Evolutionary conservation across 2,888 invertebrate species (phyloP), one percentile per base, ranked within the genome.

Genomic region (Lasioglossum oenotherae): DNA sequence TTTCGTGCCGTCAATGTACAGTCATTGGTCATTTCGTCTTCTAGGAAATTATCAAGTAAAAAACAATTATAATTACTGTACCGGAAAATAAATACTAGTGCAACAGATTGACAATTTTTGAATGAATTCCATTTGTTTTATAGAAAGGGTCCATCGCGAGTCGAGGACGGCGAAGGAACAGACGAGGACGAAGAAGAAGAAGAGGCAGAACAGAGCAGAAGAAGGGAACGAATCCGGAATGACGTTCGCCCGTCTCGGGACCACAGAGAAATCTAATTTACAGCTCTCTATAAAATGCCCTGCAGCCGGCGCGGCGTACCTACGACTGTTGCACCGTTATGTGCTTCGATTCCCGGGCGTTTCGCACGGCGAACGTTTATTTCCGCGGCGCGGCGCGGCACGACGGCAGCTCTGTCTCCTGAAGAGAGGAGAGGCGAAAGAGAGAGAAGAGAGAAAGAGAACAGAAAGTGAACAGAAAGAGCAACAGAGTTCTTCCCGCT

Each of bases 211-310:
- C 71, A 74, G 67, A 69, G 23, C 35, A 4, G 31, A 69, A 23
- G 67, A 73, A 76, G 60, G 16, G 81, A 71, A 84, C 72, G 80
- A 88, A 88, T 84, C 82, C 78, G 41, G 78, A 67, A 77, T 78
- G 82, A 85, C 82, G 90, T 75, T 80, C 74, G 85, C 74, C 49
- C 38, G 69, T 38, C 38, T 38, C 69, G 16, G 84, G 57, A 53
- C 71, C 78, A 67, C 44, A 49, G 75, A 79, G 87, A 85, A 87
- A 89, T 89, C 89, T 89, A 88, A 90, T 90, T 89, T 88, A 86
- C 87, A 64, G 82, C 77, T 46, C 57, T 74, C 60, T 57, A 81
- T 78, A 81, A 82, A 82, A 60, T 78, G 87, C 72, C 72, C 41
- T 16, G 49, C 38, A 38, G 46, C 10, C 49, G 72, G 27, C 27